Base-by-base conservation (phyloP, 92 coral and sea anemone genomes). In the Bergia sp. region DNA sequence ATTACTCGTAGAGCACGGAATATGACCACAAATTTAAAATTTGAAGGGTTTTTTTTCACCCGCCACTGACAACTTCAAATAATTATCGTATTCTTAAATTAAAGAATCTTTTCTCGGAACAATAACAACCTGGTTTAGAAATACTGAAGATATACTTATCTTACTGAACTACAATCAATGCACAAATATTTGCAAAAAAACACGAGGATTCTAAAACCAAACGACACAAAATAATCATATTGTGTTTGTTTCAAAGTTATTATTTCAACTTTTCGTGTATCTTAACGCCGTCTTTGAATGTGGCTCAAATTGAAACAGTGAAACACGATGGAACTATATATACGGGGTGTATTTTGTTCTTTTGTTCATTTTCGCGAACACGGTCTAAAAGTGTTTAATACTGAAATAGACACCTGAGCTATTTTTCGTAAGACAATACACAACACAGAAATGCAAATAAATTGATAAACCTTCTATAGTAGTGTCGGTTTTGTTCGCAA, bases 341-440 rank as follows among this genome's bases (percentile, higher is more conserved):
- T 49, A n/a, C 15, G 36, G 36, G 45, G 6, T 75, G 40, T 40
- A 77, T 41, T 76, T 77, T n/a, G 37, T 37, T 72, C 69, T 45
- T 67, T 83, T 69, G 86, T 66, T 29, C 44, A 3, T 47, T 42
- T 55, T 69, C 61, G 43, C 45, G 64, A 84, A 69, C 79, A 84
- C 42, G 43, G 58, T 43, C 77, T 50, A 53, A 79, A 79, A 79
- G 82, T 53, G 40, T 49, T 79, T 47, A 41, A 37, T 74, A 69
- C 87, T 44, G 67, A 15, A 50, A 84, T 37, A 4, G 87, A 45
- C 87, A 84, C 87, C 87, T 84, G 87, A 84, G 36, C 57, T 84
- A 67, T 84, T 84, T 44, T 47, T 58, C 29, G 36, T 47, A 37
- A 71, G 74, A 84, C 87, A 84, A 84, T 84, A 16, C 77, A 45